phyloP scores from a whole-genome alignment of 2,797 vertebrate species.

The Balearica regulorum region DNA sequence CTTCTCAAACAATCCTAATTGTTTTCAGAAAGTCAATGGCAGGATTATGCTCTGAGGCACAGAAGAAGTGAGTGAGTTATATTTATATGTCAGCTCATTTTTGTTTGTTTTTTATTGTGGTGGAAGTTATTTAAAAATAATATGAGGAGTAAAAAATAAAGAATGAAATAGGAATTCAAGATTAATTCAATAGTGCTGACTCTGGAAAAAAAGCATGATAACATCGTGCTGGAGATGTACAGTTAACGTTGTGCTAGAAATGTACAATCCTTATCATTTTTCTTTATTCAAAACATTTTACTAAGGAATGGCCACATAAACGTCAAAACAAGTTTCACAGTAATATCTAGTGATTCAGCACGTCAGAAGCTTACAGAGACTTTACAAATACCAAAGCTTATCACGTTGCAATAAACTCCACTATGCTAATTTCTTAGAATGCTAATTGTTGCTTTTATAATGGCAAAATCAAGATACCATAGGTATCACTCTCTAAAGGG shows the following conservation, averaged over 20 bases:
- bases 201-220: neutral
- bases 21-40: neutral
- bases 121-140: neutral
- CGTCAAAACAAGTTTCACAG: neutral
- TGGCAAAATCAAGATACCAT: neutral
- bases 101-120: neutral
- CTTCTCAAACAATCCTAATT: neutral
- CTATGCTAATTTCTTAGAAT: neutral
- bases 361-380: neutral
- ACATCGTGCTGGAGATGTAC: neutral
- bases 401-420: neutral
- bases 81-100: neutral
- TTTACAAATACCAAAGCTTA: neutral
- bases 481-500: conserved; percentile 36
- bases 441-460: neutral
- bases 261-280: neutral
- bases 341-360: neutral
- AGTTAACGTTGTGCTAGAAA: neutral
- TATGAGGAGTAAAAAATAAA: neutral
- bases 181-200: neutral
- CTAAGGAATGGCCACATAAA: neutral
- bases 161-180: neutral
- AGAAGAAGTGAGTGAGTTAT: neutral
- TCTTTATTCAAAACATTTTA: neutral
- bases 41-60: neutral